Evolutionary conservation across 2,888 invertebrate genomes (phyloP).

Genomic region (Hemaris fuciformis): DNA sequence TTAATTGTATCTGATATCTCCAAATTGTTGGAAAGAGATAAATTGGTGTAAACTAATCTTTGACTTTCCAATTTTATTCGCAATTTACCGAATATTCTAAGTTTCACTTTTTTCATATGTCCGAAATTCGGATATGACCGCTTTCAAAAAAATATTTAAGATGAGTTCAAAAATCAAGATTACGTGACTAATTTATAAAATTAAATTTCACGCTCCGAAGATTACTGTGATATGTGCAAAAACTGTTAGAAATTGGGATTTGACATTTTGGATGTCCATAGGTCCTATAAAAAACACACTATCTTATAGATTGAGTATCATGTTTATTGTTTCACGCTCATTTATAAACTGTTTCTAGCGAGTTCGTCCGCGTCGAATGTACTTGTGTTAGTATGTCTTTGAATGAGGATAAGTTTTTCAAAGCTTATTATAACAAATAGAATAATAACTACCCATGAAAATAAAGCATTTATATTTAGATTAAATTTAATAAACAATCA

Average conservation of each 20-base stretch:
- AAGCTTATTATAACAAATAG: too few relatives aligned
- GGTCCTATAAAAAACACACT: background rate
- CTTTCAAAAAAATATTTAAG: background rate
- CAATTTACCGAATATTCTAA: background rate
- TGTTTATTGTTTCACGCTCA: background rate
- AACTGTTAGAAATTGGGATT: constrained; percentile 27
- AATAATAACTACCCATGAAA: too few relatives aligned
- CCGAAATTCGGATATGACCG: background rate
- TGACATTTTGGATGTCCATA: background rate
- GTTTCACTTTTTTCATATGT: background rate
- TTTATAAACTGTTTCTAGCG: too few relatives aligned
- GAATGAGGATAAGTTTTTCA: too few relatives aligned
- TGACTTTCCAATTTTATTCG: background rate
- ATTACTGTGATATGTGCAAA: constrained; percentile 53
- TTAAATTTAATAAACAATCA: too few relatives aligned
- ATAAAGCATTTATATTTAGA: too few relatives aligned
- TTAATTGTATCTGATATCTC: background rate
- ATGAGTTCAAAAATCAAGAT: background rate
- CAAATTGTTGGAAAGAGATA: background rate
- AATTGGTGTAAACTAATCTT: background rate
- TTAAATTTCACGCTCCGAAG: constrained; percentile 67
- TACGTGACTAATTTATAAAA: constrained; percentile 56
- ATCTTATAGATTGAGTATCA: background rate
- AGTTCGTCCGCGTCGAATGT: too few relatives aligned
- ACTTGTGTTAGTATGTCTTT: too few relatives aligned